These are phyloP conservation scores for Rhinella marina DNA, from an alignment of 2,797 vertebrate genomes.

Conservation along the genomic window DNA sequence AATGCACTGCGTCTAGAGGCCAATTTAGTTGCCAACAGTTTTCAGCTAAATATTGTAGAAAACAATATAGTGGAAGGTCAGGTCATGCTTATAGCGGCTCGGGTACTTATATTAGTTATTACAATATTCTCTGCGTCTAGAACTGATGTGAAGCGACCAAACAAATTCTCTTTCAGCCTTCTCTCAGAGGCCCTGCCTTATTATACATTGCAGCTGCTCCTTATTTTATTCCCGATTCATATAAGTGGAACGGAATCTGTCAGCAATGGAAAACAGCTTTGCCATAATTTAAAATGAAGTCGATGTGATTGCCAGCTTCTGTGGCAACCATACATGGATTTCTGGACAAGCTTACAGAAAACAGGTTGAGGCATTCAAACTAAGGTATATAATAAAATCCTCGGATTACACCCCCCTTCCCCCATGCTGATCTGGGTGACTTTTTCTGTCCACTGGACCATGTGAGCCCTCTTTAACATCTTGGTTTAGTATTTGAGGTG, in stretches of 20 bases:
- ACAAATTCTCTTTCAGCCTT: background rate
- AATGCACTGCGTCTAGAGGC: conserved; percentile 22
- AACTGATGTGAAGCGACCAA: conserved; percentile 13
- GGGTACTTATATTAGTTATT: background rate
- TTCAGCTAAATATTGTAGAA: conserved; percentile 26
- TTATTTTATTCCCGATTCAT: conserved; percentile 35
- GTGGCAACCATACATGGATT: conserved; percentile 28
- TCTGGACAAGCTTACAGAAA: background rate
- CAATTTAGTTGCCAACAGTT: conserved; percentile 20
- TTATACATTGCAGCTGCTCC: conserved; percentile 48
- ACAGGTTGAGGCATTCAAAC: background rate
- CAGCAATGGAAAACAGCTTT: conserved; percentile 39
- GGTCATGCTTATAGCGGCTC: background rate
- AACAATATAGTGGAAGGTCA: conserved; percentile 8
- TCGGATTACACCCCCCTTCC: conserved; percentile 1
- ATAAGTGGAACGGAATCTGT: conserved; percentile 16
- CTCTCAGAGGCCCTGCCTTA: conserved; percentile 30
- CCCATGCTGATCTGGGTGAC: conserved; percentile 17
- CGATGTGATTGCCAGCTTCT: conserved; percentile 37
- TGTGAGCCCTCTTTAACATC: conserved; percentile 58
- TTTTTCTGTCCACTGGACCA: conserved; percentile 50
- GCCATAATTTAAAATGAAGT: conserved; percentile 11
- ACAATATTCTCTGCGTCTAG: conserved; percentile 18
- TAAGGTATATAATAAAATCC: conserved; percentile 5
- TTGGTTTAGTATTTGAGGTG: conserved; percentile 61